These are phyloP conservation scores for Hemiprocne comata DNA, from an alignment of 2,113 vertebrate genomes.

Conservation along the genomic window DNA sequence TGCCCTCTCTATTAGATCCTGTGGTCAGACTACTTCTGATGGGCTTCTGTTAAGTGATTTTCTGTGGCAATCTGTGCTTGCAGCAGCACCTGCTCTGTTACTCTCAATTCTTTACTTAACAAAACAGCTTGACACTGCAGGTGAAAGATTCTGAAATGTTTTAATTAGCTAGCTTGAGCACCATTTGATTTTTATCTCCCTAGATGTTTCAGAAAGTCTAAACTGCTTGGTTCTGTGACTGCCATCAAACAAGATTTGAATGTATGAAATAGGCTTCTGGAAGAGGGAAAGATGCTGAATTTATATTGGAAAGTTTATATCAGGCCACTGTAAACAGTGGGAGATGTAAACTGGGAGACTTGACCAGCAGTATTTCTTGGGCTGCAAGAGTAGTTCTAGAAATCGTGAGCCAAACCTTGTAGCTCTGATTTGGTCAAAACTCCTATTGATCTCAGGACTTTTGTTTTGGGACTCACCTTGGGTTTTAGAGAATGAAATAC, in stretches of 20 bases:
- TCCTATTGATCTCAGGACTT: not conserved
- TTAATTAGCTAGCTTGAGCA: conserved; percentile 67
- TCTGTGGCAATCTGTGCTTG: conserved; percentile 45
- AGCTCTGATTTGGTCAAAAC: not conserved
- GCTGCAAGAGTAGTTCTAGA: not conserved
- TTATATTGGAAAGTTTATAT: not conserved
- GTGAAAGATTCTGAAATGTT: conserved; percentile 69
- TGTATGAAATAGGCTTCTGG: not conserved
- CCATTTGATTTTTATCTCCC: conserved; percentile 55
- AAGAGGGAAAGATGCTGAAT: not conserved
- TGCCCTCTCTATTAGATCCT: conserved; percentile 65
- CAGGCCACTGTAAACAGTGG: not conserved
- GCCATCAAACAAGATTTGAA: conserved; percentile 28
- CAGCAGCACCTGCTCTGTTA: conserved; percentile 51
- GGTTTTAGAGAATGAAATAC: not conserved
- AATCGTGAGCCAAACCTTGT: not conserved
- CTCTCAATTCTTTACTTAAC: conserved; percentile 48
- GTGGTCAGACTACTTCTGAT: conserved; percentile 46
- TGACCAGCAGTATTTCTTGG: not conserved
- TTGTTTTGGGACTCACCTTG: not conserved
- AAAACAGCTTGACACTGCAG: conserved; percentile 60
- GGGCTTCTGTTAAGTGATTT: conserved; percentile 49
- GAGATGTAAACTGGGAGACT: not conserved
- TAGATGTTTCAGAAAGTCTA: conserved; percentile 35
- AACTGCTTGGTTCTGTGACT: conserved; percentile 8